These are phyloP conservation scores for Trichonephila clavipes DNA, from an alignment of 1,140 invertebrate genomes.

Conservation along the genomic window DNA sequence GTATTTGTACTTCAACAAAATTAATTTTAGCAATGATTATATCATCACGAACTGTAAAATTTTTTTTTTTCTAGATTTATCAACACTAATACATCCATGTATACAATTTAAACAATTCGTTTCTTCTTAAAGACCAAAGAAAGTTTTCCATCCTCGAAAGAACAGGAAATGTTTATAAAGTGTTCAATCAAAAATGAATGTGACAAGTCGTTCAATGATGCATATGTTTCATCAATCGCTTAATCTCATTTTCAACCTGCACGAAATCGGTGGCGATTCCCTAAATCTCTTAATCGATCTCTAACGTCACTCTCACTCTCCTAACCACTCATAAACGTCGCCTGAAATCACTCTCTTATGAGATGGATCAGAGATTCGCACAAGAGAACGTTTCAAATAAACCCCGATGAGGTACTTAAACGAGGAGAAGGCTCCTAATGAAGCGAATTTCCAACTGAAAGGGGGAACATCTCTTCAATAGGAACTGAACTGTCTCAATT, in stretches of 20 bases:
- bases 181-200: background rate
- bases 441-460: background rate
- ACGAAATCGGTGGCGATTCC: background rate
- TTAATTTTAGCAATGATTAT: too few relatives aligned
- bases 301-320: background rate
- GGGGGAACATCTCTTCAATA: background rate
- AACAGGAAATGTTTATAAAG: too few relatives aligned
- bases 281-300: conserved; percentile 23
- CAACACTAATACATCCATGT: too few relatives aligned
- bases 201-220: conserved; percentile 33
- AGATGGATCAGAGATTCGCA: conserved; percentile 35
- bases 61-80: too few relatives aligned
- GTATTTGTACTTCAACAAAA: too few relatives aligned
- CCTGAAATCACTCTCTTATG: background rate
- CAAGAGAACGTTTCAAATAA: background rate
- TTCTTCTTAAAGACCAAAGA: too few relatives aligned
- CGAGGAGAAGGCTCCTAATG: background rate
- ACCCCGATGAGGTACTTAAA: background rate
- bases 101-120: too few relatives aligned
- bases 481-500: background rate
- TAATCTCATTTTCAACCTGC: background rate
- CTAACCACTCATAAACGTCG: background rate
- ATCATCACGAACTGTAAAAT: too few relatives aligned
- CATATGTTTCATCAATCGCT: background rate
- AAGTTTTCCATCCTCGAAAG: too few relatives aligned